phyloP scores from a whole-genome alignment of 2,113 vertebrate species.

The Galbula dea region DNA sequence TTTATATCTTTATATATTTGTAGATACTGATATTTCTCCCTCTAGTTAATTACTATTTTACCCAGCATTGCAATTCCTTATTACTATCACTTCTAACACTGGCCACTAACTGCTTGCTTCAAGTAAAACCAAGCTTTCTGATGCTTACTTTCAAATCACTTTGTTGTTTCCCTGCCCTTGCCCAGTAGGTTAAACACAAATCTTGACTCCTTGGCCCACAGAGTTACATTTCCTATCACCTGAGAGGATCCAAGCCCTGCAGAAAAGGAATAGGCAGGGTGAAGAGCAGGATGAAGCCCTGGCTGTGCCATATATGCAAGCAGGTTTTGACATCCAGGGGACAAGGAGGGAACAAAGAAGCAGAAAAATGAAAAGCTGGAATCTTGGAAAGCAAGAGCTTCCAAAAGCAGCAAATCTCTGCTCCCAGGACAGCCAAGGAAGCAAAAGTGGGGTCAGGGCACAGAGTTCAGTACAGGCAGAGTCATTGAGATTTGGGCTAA shows the following conservation, averaged over 20 bases:
- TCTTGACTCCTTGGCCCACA: background rate
- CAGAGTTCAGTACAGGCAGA: background rate
- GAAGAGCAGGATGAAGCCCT: background rate
- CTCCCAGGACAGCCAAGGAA: background rate
- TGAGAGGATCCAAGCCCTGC: background rate
- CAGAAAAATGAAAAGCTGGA: background rate
- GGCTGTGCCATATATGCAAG: background rate
- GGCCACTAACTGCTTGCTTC: background rate
- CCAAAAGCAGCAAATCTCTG: background rate
- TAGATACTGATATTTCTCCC: too few species aligned
- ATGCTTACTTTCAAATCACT: background rate
- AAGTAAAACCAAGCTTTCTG: background rate
- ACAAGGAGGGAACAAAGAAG: background rate
- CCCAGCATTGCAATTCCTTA: background rate
- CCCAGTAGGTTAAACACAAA: background rate
- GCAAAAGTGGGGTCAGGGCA: accelerated
- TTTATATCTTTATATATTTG: too few species aligned
- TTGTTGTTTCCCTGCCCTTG: background rate
- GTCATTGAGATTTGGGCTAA: background rate
- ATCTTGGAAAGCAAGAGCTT: background rate
- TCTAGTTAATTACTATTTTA: too few species aligned
- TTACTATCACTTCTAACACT: background rate
- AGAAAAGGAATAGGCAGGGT: background rate
- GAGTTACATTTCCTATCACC: background rate
- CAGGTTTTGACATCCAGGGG: background rate